phyloP scores from a whole-genome alignment of 2,888 invertebrate genomes.

The Oscheius sp. region DNA sequence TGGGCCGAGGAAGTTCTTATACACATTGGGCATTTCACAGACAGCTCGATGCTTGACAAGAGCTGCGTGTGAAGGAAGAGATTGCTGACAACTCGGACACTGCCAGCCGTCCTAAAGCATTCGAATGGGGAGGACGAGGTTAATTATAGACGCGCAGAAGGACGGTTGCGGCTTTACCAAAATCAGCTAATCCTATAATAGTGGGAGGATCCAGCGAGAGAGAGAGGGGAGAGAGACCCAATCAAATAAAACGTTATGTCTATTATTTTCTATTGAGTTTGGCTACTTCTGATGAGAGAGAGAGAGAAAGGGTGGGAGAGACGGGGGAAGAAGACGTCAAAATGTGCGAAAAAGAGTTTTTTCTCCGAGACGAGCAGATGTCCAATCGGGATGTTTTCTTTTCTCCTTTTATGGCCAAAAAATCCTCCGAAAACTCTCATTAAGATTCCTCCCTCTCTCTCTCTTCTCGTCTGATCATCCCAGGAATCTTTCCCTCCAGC shows the following conservation, averaged over 20 bases:
- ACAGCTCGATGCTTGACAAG: constrained; percentile 94
- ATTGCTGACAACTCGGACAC: constrained; percentile 72
- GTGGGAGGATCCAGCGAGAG: too few species aligned
- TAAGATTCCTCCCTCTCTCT: neutral
- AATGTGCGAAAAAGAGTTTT: too few species aligned
- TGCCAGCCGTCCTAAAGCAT: constrained; percentile 76
- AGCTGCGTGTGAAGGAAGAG: constrained; percentile 87
- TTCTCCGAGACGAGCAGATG: too few species aligned
- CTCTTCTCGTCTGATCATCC: neutral
- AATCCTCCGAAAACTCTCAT: too few species aligned
- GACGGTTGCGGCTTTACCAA: neutral
- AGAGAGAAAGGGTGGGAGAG: too few species aligned
- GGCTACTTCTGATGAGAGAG: too few species aligned
- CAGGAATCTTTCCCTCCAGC: constrained; percentile 8
- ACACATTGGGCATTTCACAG: constrained; percentile 78
- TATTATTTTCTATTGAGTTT: too few species aligned
- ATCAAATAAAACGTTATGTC: too few species aligned
- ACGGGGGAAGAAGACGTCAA: too few species aligned
- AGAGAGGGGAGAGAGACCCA: too few species aligned
- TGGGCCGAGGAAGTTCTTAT: constrained; percentile 21
- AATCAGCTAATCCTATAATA: constrained; percentile 16
- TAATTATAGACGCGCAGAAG: constrained; percentile 3
- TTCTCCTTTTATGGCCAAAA: too few species aligned
- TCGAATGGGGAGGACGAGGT: neutral
- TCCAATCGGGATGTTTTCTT: too few species aligned